These are phyloP conservation scores for Corapipo altera DNA, from an alignment of 2,113 vertebrate species.

Conservation along the genomic window DNA sequence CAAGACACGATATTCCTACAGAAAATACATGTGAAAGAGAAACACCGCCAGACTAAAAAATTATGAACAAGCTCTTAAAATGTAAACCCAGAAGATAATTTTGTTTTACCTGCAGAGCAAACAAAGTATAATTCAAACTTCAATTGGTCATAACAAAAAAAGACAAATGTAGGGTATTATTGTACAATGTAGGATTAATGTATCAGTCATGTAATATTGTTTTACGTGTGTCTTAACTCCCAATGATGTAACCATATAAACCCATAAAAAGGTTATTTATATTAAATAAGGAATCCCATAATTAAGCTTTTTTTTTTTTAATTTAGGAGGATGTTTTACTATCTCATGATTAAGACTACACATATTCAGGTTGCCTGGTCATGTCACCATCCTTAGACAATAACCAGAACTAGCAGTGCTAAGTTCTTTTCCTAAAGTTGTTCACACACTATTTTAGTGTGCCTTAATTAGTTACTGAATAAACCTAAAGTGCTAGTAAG, in stretches of 20 bases:
- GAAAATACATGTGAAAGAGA: not conserved
- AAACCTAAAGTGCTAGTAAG: not conserved
- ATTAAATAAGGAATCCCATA: not conserved
- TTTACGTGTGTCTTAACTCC: not conserved
- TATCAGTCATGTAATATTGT: not conserved
- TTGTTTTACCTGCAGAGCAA: not conserved
- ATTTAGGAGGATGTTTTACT: not conserved
- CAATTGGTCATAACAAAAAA: not conserved
- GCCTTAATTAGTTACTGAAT: not conserved
- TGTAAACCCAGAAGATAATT: not conserved
- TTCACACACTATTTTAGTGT: not conserved
- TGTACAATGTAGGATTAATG: not conserved
- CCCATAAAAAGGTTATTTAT: not conserved
- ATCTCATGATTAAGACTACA: not conserved
- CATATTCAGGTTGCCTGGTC: not conserved
- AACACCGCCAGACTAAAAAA: not conserved
- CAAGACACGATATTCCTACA: not conserved
- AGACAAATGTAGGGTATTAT: not conserved
- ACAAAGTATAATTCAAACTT: not conserved
- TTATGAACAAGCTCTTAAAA: not conserved
- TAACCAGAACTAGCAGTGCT: not conserved
- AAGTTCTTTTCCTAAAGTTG: not conserved
- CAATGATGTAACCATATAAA: not conserved
- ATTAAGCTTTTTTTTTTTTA: not conserved
- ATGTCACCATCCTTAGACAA: not conserved